A percentile compares a stretch with the other conserved stretches of the same genome.
Evolutionary conservation across 2,113 vertebrate species (phyloP).

Genomic region (Zingel zingel): DNA sequence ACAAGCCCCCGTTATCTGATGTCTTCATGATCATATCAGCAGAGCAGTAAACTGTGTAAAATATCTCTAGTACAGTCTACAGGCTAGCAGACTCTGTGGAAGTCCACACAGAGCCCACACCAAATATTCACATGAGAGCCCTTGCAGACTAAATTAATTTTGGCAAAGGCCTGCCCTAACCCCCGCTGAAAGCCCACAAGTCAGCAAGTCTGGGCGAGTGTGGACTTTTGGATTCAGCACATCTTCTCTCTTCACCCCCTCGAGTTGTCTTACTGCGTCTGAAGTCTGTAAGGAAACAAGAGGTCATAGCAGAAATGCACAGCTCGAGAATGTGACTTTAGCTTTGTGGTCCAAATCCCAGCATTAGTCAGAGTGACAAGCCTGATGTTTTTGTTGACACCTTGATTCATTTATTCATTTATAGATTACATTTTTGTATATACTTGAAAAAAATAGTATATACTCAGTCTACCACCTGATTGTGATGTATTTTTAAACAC

Average conservation of each 20-base stretch:
- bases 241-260: conserved; percentile 5
- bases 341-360: conserved; percentile 13
- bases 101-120: conserved; percentile 26
- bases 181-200: conserved; percentile 51
- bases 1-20: conserved; percentile 39
- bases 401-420: conserved; percentile 54
- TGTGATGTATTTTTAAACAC: conserved; percentile 2
- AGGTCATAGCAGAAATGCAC: conserved; percentile 10
- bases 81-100: conserved; percentile 19
- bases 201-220: conserved; percentile 53
- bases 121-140: conserved; percentile 57
- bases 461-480: not conserved
- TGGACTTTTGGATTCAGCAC: conserved; percentile 48
- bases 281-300: conserved; percentile 45
- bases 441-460: conserved; percentile 6
- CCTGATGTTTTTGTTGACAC: conserved; percentile 17
- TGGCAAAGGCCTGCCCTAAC: conserved; percentile 60
- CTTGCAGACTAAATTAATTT: conserved; percentile 60
- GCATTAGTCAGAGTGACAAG: conserved; percentile 13
- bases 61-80: conserved; percentile 3
- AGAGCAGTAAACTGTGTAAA: conserved; percentile 49
- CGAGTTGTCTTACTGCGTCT: conserved; percentile 29
- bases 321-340: conserved; percentile 40
- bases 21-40: conserved; percentile 56
- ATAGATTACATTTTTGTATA: not conserved